Conservation (phyloP, 2,888 invertebrate species). For the Endotricha flammealis region DNA sequence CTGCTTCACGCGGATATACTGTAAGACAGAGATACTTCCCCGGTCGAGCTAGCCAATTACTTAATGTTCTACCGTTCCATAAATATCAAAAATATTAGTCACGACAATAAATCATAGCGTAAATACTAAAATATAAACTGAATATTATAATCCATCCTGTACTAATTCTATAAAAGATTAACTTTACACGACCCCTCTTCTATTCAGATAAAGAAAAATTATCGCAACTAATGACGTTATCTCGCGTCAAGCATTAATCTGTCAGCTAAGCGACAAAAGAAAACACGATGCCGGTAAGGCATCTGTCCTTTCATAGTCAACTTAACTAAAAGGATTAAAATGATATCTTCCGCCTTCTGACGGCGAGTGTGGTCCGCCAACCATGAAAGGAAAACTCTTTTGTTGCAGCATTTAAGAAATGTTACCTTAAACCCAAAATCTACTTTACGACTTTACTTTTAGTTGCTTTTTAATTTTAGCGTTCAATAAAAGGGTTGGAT, state of each 20-base stretch:
- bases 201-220: conserved; percentile 2
- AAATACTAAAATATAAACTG: too few species aligned
- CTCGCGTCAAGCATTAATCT: conserved; percentile 44
- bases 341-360: conserved; percentile 74
- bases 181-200: neutral
- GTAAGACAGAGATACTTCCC: too few species aligned
- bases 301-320: conserved; percentile 76
- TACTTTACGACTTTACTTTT: too few species aligned
- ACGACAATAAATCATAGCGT: too few species aligned
- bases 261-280: conserved; percentile 58
- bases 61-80: too few species aligned
- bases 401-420: conserved; percentile 56
- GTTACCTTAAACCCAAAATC: conserved; percentile 76
- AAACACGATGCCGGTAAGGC: conserved; percentile 58
- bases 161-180: neutral
- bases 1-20: too few species aligned
- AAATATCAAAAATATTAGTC: too few species aligned
- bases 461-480: conserved; percentile 74
- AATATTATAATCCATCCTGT: too few species aligned
- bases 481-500: conserved; percentile 68
- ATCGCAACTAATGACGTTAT: conserved; percentile 34
- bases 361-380: conserved; percentile 72
- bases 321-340: conserved; percentile 79
- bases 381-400: conserved; percentile 70
- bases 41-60: too few species aligned